Evolutionary conservation across 1,140 invertebrate species (phyloP), one percentile per base, ranked within the genome.

Genomic region (Agraylea sexmaculata): DNA sequence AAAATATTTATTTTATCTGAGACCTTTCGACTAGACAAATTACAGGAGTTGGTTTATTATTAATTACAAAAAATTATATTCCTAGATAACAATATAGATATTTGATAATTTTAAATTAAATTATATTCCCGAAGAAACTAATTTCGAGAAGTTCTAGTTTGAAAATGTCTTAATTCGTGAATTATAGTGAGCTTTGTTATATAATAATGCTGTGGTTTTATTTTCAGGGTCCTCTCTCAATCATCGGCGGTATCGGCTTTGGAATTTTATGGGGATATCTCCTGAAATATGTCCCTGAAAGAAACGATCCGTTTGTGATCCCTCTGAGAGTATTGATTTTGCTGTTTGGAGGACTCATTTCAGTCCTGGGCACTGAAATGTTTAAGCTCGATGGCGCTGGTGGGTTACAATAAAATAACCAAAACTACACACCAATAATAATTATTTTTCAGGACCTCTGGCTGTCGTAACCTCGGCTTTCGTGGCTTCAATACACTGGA

Each of bases 321-420:
- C 82, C 82, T 1, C 51, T 86, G 41, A 64, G 82, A 34, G 76
- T 85, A 18, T 56, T 91, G 40, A 71, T 88, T 58, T 59, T 88
- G 38, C 68, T 90, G 13, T 65, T 74, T 23, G 86, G 78, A 32
- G 86, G 87, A 4, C 57, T 90, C 34, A 60, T 88, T 50, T 77
- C 81, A 20, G 80, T 92, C 18, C 79, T 92, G 52, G 86, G 86
- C 11, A 88, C 83, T 49, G 80, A 82, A 53, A 63, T 73, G 37
- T 66, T 87, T 22, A 80, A 81, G 22, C 77, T 85, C 52, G 80
- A 78, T 32, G 87, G 87, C 3, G 82, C 83, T 31, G 88, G 63
- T 66, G 42, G 52, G 49, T 32, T 21, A 48, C 29, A 36, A 31
- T 31, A 31, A 10, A 31, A 13, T 31, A 10, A 31, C 8, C 16